Evolutionary conservation across 2,888 invertebrate genomes (phyloP).

Genomic region (Dascillus cervinus): DNA sequence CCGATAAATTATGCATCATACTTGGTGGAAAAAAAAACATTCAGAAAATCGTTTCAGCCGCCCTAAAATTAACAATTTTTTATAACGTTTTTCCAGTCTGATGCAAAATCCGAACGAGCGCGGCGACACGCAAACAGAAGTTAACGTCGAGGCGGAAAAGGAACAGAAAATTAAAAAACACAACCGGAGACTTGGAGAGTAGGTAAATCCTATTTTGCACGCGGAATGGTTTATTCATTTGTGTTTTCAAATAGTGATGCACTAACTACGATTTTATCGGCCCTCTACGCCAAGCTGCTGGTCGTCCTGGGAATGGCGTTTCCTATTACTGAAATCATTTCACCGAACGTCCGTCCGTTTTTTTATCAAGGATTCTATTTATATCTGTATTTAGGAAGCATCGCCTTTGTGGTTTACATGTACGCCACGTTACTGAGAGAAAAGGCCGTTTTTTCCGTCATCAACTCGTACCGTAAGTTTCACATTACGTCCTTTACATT

Average conservation of each 20-base stretch:
- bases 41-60: too few species aligned
- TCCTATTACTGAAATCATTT: constrained; percentile 80
- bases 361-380: constrained; percentile 80
- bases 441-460: constrained; percentile 35
- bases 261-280: constrained; percentile 65
- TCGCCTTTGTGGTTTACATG: constrained; percentile 67
- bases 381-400: constrained; percentile 70
- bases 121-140: constrained; percentile 17
- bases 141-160: constrained; percentile 15
- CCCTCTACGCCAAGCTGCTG: constrained; percentile 76
- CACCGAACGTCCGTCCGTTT: constrained; percentile 63
- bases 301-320: constrained; percentile 79
- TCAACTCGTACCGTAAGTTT: constrained; percentile 37
- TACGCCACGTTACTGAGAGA: constrained; percentile 59
- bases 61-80: too few species aligned
- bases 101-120: constrained; percentile 26
- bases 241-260: constrained; percentile 50
- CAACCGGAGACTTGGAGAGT: constrained; percentile 45
- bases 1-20: too few species aligned
- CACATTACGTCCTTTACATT: too few species aligned
- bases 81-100: constrained; percentile 19
- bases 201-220: constrained; percentile 22
- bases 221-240: constrained; percentile 1
- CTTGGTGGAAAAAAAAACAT: too few species aligned
- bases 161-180: constrained; percentile 35